Evolutionary conservation across 2,113 vertebrate species (phyloP).

Genomic region (Cyprinodon variegatus): DNA sequence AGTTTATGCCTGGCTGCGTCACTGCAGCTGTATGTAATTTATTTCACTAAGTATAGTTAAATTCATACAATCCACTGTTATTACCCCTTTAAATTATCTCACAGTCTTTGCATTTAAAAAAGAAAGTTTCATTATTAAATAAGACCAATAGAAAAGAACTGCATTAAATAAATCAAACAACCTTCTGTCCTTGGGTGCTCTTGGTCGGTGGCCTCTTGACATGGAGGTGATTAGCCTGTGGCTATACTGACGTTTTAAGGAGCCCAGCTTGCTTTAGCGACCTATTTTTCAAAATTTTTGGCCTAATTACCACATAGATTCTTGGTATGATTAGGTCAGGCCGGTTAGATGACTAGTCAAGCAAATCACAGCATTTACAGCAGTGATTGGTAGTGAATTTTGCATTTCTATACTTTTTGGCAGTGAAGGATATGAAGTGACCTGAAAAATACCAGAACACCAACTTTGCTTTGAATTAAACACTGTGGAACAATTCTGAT

Average conservation of each 20-base stretch:
- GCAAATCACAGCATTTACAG: not conserved
- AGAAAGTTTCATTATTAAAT: no score
- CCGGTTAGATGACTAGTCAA: not conserved
- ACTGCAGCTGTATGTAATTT: not conserved
- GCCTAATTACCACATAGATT: not conserved
- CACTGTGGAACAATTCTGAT: no score
- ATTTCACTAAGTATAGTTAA: no score
- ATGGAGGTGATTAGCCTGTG: not conserved
- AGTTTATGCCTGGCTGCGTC: not conserved
- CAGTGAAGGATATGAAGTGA: no score
- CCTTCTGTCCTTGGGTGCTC: no score
- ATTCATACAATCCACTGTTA: not conserved
- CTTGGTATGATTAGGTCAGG: no score
- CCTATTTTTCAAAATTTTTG: not conserved
- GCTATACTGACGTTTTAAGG: not conserved
- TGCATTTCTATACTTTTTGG: no score
- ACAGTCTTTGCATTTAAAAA: no score
- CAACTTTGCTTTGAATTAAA: no score
- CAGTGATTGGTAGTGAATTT: no score
- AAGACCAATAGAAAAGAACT: not conserved
- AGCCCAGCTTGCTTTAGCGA: not conserved
- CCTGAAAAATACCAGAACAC: no score
- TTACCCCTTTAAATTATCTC: not conserved
- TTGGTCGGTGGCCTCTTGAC: no score
- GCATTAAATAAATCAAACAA: not conserved